These are phyloP conservation scores for Hypsopygia costalis DNA, from an alignment of 2,888 invertebrate genomes.

Conservation along the genomic window DNA sequence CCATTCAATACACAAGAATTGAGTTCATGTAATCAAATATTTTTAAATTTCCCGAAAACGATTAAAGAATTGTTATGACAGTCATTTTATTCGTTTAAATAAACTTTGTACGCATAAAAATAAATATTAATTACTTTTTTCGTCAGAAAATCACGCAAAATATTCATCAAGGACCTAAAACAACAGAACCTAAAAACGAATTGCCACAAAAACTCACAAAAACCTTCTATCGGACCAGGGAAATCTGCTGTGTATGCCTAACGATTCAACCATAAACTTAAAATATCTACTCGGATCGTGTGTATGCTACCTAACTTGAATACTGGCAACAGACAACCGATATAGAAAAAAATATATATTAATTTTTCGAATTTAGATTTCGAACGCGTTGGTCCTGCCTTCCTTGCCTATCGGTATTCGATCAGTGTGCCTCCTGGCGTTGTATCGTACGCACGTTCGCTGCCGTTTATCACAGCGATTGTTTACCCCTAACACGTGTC, in stretches of 20 bases:
- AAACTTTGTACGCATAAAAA: no score
- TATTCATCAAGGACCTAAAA: background rate
- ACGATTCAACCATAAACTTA: no score
- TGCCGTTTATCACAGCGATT: slow-evolving; percentile 34
- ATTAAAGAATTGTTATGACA: no score
- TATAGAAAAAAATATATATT: slow-evolving; percentile 3
- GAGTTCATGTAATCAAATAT: no score
- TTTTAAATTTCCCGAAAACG: no score
- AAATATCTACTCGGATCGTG: no score
- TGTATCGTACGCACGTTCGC: slow-evolving; percentile 48
- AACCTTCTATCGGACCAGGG: background rate
- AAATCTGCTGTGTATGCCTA: background rate
- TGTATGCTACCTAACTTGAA: no score
- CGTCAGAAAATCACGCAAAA: background rate
- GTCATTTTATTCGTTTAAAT: no score
- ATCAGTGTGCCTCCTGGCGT: slow-evolving; percentile 58
- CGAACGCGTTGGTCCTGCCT: slow-evolving; percentile 33
- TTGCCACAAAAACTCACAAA: background rate
- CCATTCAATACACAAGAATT: no score
- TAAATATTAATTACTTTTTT: background rate
- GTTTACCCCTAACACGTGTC: slow-evolving; percentile 48
- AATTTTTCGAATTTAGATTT: slow-evolving; percentile 28
- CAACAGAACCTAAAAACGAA: background rate
- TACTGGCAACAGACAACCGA: background rate
- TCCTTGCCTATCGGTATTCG: slow-evolving; percentile 53